A percentile compares a stretch with the other conserved stretches of the same genome.
Conservation (phyloP, 2,797 vertebrate species). For the Brachyrhaphis roseni region DNA sequence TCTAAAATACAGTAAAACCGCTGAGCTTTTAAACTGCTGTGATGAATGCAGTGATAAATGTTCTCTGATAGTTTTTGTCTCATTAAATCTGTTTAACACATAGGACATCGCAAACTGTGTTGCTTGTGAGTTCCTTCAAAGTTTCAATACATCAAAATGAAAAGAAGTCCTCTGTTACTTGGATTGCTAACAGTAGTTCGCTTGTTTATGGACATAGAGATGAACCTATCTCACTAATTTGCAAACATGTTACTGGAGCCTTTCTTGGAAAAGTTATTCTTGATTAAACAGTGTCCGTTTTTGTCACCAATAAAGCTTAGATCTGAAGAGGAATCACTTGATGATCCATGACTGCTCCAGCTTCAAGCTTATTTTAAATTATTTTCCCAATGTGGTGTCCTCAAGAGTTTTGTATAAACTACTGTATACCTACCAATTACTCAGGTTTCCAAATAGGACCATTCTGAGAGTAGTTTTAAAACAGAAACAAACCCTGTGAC, state of each 20-base stretch:
- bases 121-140: not conserved
- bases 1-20: not conserved
- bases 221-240: not conserved
- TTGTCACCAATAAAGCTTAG: slow-evolving; percentile 79
- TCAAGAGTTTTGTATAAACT: not conserved
- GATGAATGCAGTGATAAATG: not conserved
- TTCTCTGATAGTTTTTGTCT: not conserved
- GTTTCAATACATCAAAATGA: not conserved
- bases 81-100: not conserved
- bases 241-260: not conserved
- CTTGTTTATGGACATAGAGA: not conserved
- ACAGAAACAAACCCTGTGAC: not conserved
- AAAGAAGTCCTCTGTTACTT: not conserved
- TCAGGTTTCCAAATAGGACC: not conserved
- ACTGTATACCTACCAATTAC: not conserved
- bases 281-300: not conserved
- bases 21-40: not conserved
- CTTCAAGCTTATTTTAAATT: slow-evolving; percentile 50
- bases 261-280: not conserved
- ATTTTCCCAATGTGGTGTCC: not conserved
- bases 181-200: not conserved
- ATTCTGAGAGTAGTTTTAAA: not conserved
- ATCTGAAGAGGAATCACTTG: slow-evolving; percentile 86
- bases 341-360: slow-evolving; percentile 68
- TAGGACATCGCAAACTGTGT: not conserved